phyloP scores from a whole-genome alignment of 2,888 invertebrate species.

The Sphaerophoria taeniata region DNA sequence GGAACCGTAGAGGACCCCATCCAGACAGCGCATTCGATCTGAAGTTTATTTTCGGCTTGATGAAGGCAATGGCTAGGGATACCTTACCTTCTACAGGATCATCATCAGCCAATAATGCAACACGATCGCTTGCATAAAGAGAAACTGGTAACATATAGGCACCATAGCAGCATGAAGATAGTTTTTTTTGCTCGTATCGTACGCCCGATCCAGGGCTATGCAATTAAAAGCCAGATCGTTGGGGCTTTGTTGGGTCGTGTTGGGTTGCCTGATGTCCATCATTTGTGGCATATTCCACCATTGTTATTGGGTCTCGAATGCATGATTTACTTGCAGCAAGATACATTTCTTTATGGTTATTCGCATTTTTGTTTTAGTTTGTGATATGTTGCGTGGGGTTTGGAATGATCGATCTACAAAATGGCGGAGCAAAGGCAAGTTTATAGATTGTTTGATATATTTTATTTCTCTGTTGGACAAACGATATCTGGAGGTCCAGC shows the following conservation, averaged over 20 bases:
- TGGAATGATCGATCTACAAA: constrained; percentile 35
- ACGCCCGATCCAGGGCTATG: constrained; percentile 49
- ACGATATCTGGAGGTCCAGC: constrained; percentile 20
- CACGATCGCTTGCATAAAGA: constrained; percentile 47
- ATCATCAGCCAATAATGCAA: constrained; percentile 71
- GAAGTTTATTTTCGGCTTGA: constrained; percentile 15
- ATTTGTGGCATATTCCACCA: constrained; percentile 66
- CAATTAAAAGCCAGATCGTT: constrained; percentile 69
- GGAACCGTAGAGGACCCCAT: constrained; percentile 35
- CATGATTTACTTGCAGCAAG: constrained; percentile 62
- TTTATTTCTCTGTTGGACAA: constrained; percentile 49
- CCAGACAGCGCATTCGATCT: constrained; percentile 53
- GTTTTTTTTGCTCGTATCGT: constrained; percentile 10
- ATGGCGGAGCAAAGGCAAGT: constrained; percentile 47
- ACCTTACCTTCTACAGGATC: constrained; percentile 70
- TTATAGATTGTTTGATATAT: constrained; percentile 36
- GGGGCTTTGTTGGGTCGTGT: constrained; percentile 33
- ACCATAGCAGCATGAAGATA: no score
- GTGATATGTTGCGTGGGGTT: constrained; percentile 38
- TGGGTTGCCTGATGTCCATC: constrained; percentile 49
- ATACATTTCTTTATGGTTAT: constrained; percentile 49
- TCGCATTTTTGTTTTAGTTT: background rate
- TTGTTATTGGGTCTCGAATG: constrained; percentile 52
- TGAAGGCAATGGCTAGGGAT: constrained; percentile 54
- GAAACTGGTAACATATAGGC: no score